Evolutionary conservation across 2,797 vertebrate species (phyloP), one percentile per base, ranked within the genome.

Genomic region (Hemitrygon akajei): DNA sequence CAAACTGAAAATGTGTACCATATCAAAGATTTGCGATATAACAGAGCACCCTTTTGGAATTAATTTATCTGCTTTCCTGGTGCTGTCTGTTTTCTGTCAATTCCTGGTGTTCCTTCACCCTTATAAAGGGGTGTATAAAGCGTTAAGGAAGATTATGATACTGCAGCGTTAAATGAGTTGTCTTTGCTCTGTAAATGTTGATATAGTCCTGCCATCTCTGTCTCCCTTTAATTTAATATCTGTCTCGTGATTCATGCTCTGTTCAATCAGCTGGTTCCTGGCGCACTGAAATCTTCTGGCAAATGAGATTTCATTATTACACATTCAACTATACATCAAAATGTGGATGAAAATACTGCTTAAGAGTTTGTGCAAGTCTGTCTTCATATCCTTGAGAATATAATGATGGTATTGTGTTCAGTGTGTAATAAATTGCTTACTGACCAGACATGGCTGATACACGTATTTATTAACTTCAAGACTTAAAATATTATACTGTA

Each of bases 271-370:
- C 71, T 25, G 20, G 37, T 40, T 56, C 91, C 40, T 27, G 37
- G 34, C 40, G 6, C 40, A 73, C 20, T 92, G 91, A 92, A 73
- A 92, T 75, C 25, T 92, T 30, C 25, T 75, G 91, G 91, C 40
- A 76, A 92, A 92, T 92, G 69, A 92, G 91, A 92, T 92, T 92
- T 92, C 91, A 75, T 92, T 92, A 75, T 76, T 37, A 75, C 37
- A 92, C 22, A 1, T 92, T 92, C 71, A 25, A 76, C 91, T 30
- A 25, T 92, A 58, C 40, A 76, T 92, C 71, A 75, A 92, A 92
- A 40, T 47, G 30, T 92, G 91, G 91, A 92, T 56, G 37, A 56
- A 92, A 92, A 92, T 92, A 75, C 69, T 75, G 71, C 27, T 40
- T 47, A 92, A 92, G 40, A 56, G 37, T 75, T 92, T 37, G 37